phyloP scores from a whole-genome alignment of 37 sponge, comb jelly and placozoan species.

The Lycopodina hypogea region DNA sequence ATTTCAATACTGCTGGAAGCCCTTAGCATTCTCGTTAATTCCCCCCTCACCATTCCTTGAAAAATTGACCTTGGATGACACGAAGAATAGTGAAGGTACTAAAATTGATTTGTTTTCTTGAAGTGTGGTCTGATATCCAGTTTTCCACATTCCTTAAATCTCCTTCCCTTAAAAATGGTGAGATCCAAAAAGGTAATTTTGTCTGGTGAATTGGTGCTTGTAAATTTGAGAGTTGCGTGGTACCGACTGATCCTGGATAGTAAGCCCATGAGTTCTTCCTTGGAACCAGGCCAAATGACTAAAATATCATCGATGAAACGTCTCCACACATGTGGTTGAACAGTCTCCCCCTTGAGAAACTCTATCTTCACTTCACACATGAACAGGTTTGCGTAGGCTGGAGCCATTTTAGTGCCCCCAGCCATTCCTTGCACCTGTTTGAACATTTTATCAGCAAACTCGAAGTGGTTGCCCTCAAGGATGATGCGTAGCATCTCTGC shows the following conservation, averaged over 20 bases:
- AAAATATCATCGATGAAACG: slow-evolving; percentile 46
- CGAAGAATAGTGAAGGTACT: not conserved
- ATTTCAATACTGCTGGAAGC: not conserved
- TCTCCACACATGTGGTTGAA: slow-evolving; percentile 20
- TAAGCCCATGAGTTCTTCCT: not conserved
- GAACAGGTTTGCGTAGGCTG: too few relatives aligned
- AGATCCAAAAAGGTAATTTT: not conserved
- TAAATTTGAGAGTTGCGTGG: not conserved
- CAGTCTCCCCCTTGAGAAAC: not conserved
- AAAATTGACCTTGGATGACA: not conserved
- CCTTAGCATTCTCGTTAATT: not conserved
- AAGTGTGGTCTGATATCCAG: not conserved
- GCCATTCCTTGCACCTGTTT: slow-evolving; percentile 33
- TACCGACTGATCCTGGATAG: not conserved
- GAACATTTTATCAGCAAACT: slow-evolving; percentile 10
- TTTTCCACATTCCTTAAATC: not conserved
- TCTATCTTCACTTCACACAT: slow-evolving; percentile 26
- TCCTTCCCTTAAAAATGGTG: not conserved
- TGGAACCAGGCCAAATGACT: slow-evolving; percentile 2
- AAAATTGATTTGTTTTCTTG: not conserved
- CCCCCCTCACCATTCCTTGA: not conserved
- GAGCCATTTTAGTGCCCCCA: slow-evolving; percentile 42
- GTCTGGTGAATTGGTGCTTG: not conserved
- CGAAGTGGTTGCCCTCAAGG: slow-evolving; percentile 10
- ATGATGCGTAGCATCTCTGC: not conserved